phyloP scores from a whole-genome alignment of 2,113 vertebrate genomes.

The Antidorcas marsupialis region DNA sequence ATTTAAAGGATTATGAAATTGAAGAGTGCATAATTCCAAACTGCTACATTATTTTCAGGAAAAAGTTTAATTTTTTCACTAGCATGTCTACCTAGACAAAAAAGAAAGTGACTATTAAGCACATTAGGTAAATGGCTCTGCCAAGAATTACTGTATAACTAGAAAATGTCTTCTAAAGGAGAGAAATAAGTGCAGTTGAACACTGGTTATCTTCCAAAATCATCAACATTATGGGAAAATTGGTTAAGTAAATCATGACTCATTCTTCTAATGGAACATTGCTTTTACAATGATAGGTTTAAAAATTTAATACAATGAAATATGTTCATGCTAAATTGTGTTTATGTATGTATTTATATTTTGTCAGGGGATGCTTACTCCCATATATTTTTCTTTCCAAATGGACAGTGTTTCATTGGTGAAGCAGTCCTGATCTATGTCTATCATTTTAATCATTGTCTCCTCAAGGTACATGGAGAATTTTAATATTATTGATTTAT shows the following conservation, averaged over 20 bases:
- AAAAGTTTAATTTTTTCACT: conserved; percentile 43
- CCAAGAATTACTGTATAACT: conserved; percentile 4
- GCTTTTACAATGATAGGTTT: background rate
- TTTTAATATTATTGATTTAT: background rate
- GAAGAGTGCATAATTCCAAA: conserved; percentile 48
- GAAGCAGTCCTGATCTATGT: background rate
- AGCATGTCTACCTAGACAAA: background rate
- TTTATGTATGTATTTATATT: background rate
- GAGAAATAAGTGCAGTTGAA: background rate
- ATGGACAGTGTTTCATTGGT: background rate
- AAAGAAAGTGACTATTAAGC: background rate
- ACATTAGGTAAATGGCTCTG: conserved; percentile 28
- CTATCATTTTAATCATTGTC: background rate
- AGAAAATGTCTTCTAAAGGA: background rate
- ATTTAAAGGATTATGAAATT: conserved; percentile 62
- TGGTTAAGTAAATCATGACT: background rate
- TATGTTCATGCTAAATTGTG: background rate
- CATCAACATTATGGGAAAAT: background rate
- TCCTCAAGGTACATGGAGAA: background rate
- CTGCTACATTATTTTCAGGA: conserved; percentile 36
- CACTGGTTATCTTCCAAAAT: background rate
- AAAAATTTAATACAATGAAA: background rate
- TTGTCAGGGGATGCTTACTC: background rate
- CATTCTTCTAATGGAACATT: background rate
- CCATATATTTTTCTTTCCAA: background rate